These are phyloP conservation scores for Trachelus iudaicus DNA, from an alignment of 2,888 invertebrate species.

Conservation along the genomic window DNA sequence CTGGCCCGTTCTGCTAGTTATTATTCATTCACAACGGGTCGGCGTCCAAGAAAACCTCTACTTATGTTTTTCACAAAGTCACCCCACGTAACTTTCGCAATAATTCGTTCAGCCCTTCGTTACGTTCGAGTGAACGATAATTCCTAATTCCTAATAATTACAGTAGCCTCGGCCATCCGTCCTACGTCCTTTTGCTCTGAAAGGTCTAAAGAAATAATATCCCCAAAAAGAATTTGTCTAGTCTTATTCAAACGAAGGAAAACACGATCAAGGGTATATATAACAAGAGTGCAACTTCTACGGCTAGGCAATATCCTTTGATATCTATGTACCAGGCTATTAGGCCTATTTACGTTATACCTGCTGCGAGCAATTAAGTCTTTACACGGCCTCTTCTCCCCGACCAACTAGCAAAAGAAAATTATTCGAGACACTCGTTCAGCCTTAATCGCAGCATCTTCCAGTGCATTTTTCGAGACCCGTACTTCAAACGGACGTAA, in stretches of 20 bases:
- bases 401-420: neutral
- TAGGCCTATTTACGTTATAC: neutral
- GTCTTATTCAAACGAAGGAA: neutral
- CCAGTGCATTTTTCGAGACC: neutral
- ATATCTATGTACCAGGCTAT: neutral
- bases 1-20: conserved; percentile 13
- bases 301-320: neutral
- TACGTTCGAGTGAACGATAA: neutral
- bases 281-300: neutral
- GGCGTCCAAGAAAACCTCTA: neutral
- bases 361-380: neutral
- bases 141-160: neutral
- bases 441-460: neutral
- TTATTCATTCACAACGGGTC: conserved; percentile 20
- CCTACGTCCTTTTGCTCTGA: neutral
- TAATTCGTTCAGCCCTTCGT: neutral
- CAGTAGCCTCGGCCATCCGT: neutral
- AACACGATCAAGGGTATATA: too few species aligned
- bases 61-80: neutral
- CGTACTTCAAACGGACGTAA: neutral
- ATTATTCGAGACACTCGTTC: neutral
- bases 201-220: neutral
- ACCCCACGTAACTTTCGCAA: neutral
- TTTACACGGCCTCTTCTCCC: neutral
- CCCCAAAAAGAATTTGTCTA: neutral